Percentiles rank a stretch among this genome's conserved stretches.
These are phyloP conservation scores for Holothuria scabra DNA, from an alignment of 53 echinoderm and acorn worm species.

Conservation along the genomic window DNA sequence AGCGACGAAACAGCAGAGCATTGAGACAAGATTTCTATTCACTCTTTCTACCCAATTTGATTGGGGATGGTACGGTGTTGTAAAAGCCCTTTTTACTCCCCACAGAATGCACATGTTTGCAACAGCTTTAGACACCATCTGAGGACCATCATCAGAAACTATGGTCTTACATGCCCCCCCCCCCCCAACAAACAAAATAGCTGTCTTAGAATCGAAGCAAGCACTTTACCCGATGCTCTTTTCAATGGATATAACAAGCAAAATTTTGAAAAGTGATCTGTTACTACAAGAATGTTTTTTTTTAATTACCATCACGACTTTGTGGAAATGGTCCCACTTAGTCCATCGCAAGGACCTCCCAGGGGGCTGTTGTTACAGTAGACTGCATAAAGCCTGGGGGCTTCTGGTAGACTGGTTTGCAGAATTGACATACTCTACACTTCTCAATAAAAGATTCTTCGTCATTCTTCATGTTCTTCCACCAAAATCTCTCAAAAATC, in stretches of 20 bases:
- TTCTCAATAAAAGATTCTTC: slow-evolving; percentile 40
- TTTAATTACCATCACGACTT: slow-evolving; percentile 50
- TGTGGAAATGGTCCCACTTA: slow-evolving; percentile 51
- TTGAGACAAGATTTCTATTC: slow-evolving; percentile 56
- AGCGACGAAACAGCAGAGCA: too few species aligned
- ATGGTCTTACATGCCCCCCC: too few species aligned
- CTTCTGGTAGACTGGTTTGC: slow-evolving; percentile 56
- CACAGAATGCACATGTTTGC: too few species aligned
- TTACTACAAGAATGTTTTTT: slow-evolving; percentile 54
- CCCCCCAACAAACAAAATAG: too few species aligned
- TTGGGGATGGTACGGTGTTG: slow-evolving; percentile 51
- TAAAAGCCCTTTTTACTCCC: too few species aligned
- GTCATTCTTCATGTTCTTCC: slow-evolving; percentile 32
- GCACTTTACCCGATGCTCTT: too few species aligned
- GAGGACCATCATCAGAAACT: too few species aligned
- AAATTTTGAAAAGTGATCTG: slow-evolving; percentile 53
- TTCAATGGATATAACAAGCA: slow-evolving; percentile 15
- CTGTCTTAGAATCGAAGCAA: slow-evolving; percentile 38
- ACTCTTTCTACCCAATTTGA: slow-evolving; percentile 19
- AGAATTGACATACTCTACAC: slow-evolving; percentile 39
- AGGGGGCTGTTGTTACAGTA: slow-evolving; percentile 3
- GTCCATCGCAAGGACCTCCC: slow-evolving; percentile 60
- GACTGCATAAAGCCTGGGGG: slow-evolving; percentile 60
- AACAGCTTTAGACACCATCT: too few species aligned
- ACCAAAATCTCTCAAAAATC: slow-evolving; percentile 24